phyloP scores from a whole-genome alignment of 2,797 vertebrate genomes.

The Otolemur crassicaudatus region DNA sequence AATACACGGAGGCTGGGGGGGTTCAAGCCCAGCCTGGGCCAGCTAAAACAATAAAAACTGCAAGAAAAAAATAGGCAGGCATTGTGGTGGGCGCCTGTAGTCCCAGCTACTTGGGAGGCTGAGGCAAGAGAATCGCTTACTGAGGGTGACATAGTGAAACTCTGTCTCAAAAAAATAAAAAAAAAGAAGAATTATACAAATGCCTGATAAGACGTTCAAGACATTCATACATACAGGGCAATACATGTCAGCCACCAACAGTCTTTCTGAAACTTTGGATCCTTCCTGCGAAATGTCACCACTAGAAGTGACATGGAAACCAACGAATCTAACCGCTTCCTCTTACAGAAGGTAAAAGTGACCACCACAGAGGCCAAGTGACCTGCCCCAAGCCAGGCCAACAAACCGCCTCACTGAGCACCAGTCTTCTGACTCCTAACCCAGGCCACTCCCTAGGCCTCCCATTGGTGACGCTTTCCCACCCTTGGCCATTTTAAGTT shows the following conservation, averaged over 20 bases:
- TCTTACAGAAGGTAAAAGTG: not conserved
- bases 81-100: too few relatives aligned
- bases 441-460: not conserved
- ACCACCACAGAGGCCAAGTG: not conserved
- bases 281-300: not conserved
- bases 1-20: too few relatives aligned
- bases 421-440: not conserved
- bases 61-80: too few relatives aligned
- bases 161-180: too few relatives aligned
- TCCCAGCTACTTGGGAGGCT: too few relatives aligned
- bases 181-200: not conserved
- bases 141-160: too few relatives aligned
- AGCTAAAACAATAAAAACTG: too few relatives aligned
- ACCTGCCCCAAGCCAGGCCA: not conserved
- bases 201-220: accelerated
- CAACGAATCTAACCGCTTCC: not conserved
- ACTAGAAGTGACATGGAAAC: not conserved
- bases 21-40: too few relatives aligned
- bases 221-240: not conserved
- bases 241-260: not conserved
- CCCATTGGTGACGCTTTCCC: not conserved
- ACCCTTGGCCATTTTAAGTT: not conserved
- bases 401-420: not conserved
- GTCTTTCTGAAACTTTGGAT: not conserved
- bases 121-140: too few relatives aligned